These are phyloP conservation scores for Cyanoramphus novaezelandiae DNA, from an alignment of 2,113 vertebrate species.

Conservation along the genomic window DNA sequence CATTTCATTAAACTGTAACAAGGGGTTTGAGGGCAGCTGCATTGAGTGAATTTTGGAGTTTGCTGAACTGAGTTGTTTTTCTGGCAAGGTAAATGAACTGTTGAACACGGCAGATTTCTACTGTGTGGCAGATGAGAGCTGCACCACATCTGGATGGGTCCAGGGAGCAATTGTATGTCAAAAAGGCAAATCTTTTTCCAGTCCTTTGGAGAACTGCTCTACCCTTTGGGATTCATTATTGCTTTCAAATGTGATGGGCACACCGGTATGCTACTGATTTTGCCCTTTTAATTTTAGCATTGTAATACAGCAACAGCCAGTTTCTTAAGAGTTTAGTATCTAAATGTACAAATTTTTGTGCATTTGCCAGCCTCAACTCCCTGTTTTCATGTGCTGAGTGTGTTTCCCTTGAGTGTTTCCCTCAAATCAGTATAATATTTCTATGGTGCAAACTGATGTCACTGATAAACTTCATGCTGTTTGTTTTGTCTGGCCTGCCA, in stretches of 20 bases:
- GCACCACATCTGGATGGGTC: accelerated
- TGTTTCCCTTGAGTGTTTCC: background rate
- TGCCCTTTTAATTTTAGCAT: background rate
- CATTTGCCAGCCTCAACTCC: background rate
- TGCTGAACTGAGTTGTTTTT: conserved; percentile 46
- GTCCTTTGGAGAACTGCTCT: background rate
- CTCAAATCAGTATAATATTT: background rate
- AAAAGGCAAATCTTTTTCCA: background rate
- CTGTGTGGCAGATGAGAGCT: background rate
- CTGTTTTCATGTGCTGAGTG: background rate
- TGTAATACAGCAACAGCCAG: background rate
- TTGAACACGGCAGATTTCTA: background rate
- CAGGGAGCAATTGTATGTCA: background rate
- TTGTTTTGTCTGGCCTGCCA: background rate
- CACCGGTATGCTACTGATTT: background rate
- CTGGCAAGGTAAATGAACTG: conserved; percentile 29
- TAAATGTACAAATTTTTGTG: background rate
- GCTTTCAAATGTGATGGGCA: background rate
- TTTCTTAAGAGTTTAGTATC: background rate
- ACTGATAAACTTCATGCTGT: background rate
- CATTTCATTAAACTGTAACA: conserved; percentile 28
- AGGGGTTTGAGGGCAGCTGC: conserved; percentile 22
- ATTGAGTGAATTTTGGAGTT: conserved; percentile 20
- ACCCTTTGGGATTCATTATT: background rate
- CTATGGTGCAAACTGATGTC: background rate